phyloP scores from a whole-genome alignment of 2,113 vertebrate species.

The human (Homo sapiens) region DNA sequence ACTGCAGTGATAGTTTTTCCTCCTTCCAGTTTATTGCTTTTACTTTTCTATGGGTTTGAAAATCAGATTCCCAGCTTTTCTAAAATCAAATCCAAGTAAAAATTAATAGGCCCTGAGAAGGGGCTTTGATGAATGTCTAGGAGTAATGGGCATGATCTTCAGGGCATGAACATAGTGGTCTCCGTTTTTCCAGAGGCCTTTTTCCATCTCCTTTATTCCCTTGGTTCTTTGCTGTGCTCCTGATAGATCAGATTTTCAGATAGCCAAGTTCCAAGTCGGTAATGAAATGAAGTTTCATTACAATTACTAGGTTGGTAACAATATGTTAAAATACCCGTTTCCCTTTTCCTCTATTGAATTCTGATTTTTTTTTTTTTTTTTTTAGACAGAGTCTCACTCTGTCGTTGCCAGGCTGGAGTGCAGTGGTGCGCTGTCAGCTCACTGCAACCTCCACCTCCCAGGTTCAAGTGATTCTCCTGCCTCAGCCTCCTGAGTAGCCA shows the following conservation, averaged over 20 bases:
- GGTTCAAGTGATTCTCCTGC: too few relatives aligned
- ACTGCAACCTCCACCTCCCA: too few relatives aligned
- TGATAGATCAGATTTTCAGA: background rate
- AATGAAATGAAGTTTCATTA: constrained; percentile 29
- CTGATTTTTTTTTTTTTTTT: background rate
- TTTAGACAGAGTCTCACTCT: too few relatives aligned
- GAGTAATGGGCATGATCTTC: background rate
- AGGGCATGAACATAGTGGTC: background rate
- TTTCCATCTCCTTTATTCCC: constrained; percentile 8
- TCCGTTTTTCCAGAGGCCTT: constrained; percentile 2
- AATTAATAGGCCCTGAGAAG: constrained; percentile 55
- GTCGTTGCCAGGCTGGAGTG: too few relatives aligned
- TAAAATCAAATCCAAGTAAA: constrained; percentile 43
- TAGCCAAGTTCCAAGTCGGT: background rate
- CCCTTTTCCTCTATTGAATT: background rate
- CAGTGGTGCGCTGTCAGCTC: too few relatives aligned
- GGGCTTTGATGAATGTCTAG: background rate
- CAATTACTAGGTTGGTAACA: background rate
- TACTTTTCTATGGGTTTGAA: constrained; percentile 61
- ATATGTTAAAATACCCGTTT: background rate
- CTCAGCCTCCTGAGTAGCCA: too few relatives aligned
- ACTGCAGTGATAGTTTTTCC: background rate
- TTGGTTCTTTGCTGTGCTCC: constrained; percentile 2
- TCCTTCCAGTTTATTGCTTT: constrained; percentile 41
- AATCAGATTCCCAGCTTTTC: constrained; percentile 33